Evolutionary conservation across 2,797 vertebrate genomes (phyloP), one percentile per base, ranked within the genome.

Genomic region (Phyllotis vaccarum): DNA sequence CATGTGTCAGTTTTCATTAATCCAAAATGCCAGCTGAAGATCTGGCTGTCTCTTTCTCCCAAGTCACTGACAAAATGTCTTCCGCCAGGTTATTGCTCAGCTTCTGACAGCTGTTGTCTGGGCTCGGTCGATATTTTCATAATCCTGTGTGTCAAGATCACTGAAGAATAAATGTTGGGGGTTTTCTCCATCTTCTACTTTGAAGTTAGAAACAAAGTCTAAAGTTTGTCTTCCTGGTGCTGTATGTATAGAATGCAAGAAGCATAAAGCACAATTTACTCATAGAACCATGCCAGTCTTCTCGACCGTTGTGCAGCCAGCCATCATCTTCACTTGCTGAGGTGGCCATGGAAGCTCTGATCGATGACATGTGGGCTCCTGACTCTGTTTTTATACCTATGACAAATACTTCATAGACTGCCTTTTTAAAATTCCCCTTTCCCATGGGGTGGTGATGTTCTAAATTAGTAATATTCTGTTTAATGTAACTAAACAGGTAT

Each of bases 81-180:
- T 83, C 76, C 22, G 9, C 81, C 93, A 88, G 52, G 92, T 89
- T 66, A 92, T 92, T 94, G 76, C 82, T 83, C 81, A 88, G 64
- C 46, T 31, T 43, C 93, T 91, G 94, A 92, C 85, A 83, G 95
- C 14, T 75, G n/a, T 62, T 89, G 81, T 92, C 93, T 92, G 68
- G 34, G 90, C 70, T 34, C n/a, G 82, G 70, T 96, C 43, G 16
- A 95, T 95, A 94, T 88, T 96, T 96, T 72, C 94, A 93, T 96
- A 96, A 95, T 92, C 93, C 91, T 90, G 49, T 58, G 37, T 95
- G 93, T 97, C 96, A 97, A 89, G 87, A 95, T 92, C 90, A 96
- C 87, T 83, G 86, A 96, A 94, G 93, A 96, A 93, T 90, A 96
- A 94, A 96, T 75, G 64, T 37, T 79, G 93, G 76, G 66, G 40